Evolutionary conservation across 2,797 vertebrate genomes (phyloP).

Genomic region (Takifugu ocellatus): DNA sequence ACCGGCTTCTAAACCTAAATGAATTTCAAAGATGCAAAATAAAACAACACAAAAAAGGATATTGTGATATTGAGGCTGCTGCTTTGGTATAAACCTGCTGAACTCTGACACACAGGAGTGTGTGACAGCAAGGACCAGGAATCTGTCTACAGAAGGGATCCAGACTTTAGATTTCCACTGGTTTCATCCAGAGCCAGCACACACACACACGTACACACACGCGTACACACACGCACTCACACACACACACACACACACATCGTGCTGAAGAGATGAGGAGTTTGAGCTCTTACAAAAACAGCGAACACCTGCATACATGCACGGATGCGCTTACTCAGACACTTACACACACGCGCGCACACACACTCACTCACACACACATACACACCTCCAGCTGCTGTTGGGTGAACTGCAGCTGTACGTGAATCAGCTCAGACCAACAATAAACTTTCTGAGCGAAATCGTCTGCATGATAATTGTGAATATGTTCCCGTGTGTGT

Average conservation of each 20-base stretch:
- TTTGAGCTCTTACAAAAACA: slow-evolving; percentile 32
- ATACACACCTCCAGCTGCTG: slow-evolving; percentile 44
- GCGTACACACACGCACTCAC: slow-evolving; percentile 13
- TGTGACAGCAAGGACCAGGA: slow-evolving; percentile 21
- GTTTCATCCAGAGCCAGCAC: slow-evolving; percentile 45
- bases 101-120: slow-evolving; percentile 31
- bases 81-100: slow-evolving; percentile 29
- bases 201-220: slow-evolving; percentile 25
- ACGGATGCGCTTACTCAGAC: background rate
- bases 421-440: slow-evolving; percentile 69
- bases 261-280: slow-evolving; percentile 3
- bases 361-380: background rate
- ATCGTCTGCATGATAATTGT: slow-evolving; percentile 50
- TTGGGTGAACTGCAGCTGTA: slow-evolving; percentile 50
- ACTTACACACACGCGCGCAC: background rate
- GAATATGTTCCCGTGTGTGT: background rate
- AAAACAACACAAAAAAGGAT: slow-evolving; percentile 33
- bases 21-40: slow-evolving; percentile 51
- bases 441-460: slow-evolving; percentile 50
- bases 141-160: slow-evolving; percentile 70
- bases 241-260: slow-evolving; percentile 11
- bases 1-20: slow-evolving; percentile 50
- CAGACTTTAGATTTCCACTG: slow-evolving; percentile 69
- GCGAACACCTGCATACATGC: slow-evolving; percentile 58
- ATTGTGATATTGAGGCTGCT: slow-evolving; percentile 34